Conservation (phyloP, 2,113 vertebrate genomes). For the Rhynchomys soricoides region DNA sequence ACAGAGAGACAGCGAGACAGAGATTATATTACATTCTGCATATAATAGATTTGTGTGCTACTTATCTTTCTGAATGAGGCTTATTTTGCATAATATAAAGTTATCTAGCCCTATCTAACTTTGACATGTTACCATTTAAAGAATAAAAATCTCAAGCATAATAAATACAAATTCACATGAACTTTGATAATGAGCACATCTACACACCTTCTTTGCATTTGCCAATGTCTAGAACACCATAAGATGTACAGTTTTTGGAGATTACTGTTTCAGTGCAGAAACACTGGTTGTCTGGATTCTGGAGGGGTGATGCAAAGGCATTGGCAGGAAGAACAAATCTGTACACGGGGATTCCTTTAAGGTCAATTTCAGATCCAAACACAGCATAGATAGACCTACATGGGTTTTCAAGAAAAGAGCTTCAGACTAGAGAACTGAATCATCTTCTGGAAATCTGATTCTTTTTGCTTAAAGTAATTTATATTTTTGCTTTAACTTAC, state of each 20-base stretch:
- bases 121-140: not conserved
- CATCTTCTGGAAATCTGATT: not conserved
- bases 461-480: not conserved
- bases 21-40: not conserved
- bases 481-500: conserved; percentile 28
- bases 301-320: conserved; percentile 89
- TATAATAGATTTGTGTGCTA: not conserved
- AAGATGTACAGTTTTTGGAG: conserved; percentile 90
- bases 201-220: conserved; percentile 88
- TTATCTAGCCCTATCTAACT: not conserved
- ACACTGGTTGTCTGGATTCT: conserved; percentile 91
- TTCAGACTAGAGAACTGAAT: not conserved
- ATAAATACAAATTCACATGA: not conserved
- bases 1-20: too few species aligned
- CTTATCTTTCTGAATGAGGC: not conserved
- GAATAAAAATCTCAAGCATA: not conserved
- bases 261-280: conserved; percentile 86
- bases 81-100: not conserved
- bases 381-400: conserved; percentile 92
- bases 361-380: conserved; percentile 76
- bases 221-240: conserved; percentile 91
- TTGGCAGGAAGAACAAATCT: conserved; percentile 87
- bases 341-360: conserved; percentile 94
- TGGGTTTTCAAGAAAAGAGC: not conserved
- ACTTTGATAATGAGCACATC: not conserved